Percentiles rank a stretch among this genome's conserved stretches.
These are phyloP conservation scores for Amazonetta brasiliensis DNA, from an alignment of 2,797 vertebrate genomes.

Conservation along the genomic window DNA sequence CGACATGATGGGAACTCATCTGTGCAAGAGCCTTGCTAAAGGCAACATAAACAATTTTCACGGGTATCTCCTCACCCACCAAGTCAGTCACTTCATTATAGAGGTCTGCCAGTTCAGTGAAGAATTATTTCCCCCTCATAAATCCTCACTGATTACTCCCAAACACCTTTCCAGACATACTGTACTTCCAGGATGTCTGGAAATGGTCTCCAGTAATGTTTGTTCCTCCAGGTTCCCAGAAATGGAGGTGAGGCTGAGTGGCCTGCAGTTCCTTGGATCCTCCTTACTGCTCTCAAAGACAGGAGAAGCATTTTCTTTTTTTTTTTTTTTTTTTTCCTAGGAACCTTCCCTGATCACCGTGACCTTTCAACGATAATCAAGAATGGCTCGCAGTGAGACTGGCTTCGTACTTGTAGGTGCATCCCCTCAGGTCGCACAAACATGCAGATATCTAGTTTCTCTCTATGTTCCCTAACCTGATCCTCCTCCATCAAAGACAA, in stretches of 20 bases:
- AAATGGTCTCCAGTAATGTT: neutral
- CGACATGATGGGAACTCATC: too few species aligned
- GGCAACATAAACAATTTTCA: too few species aligned
- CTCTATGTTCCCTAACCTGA: neutral
- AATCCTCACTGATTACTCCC: neutral
- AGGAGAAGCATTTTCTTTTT: neutral
- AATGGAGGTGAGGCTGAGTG: neutral
- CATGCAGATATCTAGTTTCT: neutral
- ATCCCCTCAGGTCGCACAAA: fast-evolving
- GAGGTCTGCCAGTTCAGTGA: too few species aligned
- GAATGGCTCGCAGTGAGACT: neutral
- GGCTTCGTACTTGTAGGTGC: neutral
- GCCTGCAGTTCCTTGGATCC: fast-evolving
- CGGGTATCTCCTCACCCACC: too few species aligned
- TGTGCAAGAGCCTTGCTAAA: too few species aligned
- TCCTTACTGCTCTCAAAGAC: neutral
- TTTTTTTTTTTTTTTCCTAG: neutral
- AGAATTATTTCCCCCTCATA: too few species aligned
- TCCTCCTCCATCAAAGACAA: neutral
- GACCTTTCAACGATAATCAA: neutral
- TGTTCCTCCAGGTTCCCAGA: neutral
- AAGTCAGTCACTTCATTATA: too few species aligned
- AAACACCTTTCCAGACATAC: neutral
- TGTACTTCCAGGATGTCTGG: neutral
- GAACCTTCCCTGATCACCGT: neutral